Conservation (phyloP, 2,113 vertebrate species). For the Toxotes jaculatrix region DNA sequence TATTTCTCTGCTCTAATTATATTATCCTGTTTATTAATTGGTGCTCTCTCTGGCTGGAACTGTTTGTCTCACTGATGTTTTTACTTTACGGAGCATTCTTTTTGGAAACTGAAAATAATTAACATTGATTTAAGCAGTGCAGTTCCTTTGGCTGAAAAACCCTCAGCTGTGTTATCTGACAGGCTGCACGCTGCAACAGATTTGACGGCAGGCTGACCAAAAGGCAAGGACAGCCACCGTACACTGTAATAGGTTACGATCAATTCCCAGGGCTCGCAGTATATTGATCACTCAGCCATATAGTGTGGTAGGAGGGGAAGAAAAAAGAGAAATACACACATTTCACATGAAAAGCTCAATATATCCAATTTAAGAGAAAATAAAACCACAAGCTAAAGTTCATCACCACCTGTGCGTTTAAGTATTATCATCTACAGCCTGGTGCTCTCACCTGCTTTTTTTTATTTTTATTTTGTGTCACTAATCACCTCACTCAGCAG, state of each 20-base stretch:
- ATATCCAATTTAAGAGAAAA: background rate
- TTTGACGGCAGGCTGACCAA: slow-evolving; percentile 56
- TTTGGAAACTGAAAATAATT: slow-evolving; percentile 37
- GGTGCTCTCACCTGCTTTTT: background rate
- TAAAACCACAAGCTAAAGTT: background rate
- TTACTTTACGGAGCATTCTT: slow-evolving; percentile 4
- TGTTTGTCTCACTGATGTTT: background rate
- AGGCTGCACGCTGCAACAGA: slow-evolving; percentile 31
- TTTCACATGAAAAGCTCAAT: background rate
- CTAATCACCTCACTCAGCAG: background rate
- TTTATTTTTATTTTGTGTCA: background rate
- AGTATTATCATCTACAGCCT: background rate
- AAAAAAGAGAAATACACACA: background rate
- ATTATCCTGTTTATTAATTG: background rate
- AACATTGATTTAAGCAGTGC: slow-evolving; percentile 46
- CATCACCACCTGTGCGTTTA: background rate
- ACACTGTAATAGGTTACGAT: slow-evolving; percentile 39
- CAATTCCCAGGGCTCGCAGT: slow-evolving; percentile 38
- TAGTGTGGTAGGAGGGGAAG: background rate
- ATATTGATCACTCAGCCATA: slow-evolving; percentile 21
- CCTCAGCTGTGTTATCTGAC: slow-evolving; percentile 52
- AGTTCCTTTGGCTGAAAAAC: slow-evolving; percentile 22
- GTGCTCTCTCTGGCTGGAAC: background rate
- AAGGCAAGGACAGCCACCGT: slow-evolving; percentile 35
- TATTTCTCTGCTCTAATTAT: background rate